These are phyloP conservation scores for Neosilurus mollespiculum DNA, from an alignment of 2,797 vertebrate species.

Conservation along the genomic window DNA sequence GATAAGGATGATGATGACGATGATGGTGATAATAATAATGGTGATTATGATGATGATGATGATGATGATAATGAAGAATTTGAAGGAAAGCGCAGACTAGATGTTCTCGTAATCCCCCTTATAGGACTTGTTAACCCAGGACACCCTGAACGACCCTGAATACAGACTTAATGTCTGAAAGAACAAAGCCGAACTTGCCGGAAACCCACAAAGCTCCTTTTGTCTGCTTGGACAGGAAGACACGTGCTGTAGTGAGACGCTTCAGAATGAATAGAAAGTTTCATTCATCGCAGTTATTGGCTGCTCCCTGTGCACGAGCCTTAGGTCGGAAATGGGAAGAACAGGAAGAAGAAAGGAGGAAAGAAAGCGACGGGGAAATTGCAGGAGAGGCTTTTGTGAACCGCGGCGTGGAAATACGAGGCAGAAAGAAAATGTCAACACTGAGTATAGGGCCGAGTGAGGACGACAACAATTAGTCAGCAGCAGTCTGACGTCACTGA, in stretches of 20 bases:
- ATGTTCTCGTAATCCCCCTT: background rate
- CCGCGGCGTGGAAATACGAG: constrained; percentile 1
- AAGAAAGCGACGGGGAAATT: background rate
- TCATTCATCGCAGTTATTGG: background rate
- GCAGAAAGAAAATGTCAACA: constrained; percentile 37
- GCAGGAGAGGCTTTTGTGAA: constrained; percentile 22
- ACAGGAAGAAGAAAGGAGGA: background rate
- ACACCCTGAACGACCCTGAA: background rate
- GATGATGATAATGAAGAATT: too few species aligned
- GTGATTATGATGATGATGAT: too few species aligned
- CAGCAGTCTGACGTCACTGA: constrained; percentile 74
- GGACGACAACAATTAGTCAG: constrained; percentile 77
- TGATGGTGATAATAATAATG: too few species aligned
- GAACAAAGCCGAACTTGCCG: constrained; percentile 16
- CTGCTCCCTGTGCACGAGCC: background rate
- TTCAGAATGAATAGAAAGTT: constrained; percentile 28
- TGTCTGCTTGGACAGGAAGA: constrained; percentile 44
- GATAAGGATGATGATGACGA: background rate
- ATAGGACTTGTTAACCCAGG: background rate
- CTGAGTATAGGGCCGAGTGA: constrained; percentile 51
- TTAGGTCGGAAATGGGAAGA: background rate
- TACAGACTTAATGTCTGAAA: background rate
- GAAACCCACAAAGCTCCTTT: constrained; percentile 32
- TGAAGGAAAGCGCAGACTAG: background rate
- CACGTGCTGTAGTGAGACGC: background rate